Conservation (phyloP, 1,140 invertebrate genomes). For the Anastatus disparis region DNA sequence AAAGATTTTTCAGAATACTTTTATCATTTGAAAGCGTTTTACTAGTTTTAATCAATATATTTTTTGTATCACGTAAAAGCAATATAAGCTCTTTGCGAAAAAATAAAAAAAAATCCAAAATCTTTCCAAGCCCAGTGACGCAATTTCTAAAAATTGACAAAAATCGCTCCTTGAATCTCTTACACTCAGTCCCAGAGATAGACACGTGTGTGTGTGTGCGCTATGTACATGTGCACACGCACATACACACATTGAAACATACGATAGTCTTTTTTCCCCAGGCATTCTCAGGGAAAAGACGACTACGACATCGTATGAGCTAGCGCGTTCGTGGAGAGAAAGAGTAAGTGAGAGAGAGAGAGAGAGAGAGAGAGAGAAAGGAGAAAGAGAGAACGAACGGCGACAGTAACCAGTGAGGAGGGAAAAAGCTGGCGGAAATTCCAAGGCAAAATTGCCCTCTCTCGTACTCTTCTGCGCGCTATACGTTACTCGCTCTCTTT, state of each 20-base stretch:
- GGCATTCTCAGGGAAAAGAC: constrained; percentile 3
- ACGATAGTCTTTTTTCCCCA: not conserved
- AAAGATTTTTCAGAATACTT: no score
- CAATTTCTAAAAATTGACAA: not conserved
- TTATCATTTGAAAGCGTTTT: no score
- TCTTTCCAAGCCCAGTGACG: not conserved
- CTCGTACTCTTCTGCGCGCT: not conserved
- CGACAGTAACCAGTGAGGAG: not conserved
- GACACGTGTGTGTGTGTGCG: no score
- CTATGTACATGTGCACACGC: no score
- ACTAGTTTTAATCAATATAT: no score
- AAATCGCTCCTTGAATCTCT: constrained; percentile 2
- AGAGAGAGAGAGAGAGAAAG: no score
- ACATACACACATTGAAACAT: not conserved
- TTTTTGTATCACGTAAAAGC: no score
- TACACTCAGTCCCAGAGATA: no score
- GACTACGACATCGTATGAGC: no score
- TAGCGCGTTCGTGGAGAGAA: no score
- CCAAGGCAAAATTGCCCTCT: constrained; percentile 32
- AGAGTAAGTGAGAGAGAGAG: no score
- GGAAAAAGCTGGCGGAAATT: constrained; percentile 36
- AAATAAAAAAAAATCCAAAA: not conserved
- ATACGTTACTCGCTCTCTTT: not conserved
- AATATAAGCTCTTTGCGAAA: not conserved
- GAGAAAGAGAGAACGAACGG: no score